Conservation (phyloP, 1,140 invertebrate genomes). For the Andrena cerasifolii region DNA sequence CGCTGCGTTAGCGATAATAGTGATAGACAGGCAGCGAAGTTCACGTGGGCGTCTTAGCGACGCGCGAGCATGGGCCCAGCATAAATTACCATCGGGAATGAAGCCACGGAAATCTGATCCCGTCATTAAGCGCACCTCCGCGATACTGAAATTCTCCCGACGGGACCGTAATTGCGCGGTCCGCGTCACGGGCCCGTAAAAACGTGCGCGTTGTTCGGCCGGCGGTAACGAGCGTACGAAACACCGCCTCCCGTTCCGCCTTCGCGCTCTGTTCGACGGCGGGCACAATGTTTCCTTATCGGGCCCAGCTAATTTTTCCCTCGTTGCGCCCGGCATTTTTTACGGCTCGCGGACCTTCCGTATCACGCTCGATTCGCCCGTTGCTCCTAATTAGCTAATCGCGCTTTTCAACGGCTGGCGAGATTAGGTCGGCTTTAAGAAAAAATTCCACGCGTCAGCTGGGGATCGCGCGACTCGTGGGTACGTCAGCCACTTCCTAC, state of each 20-base stretch:
- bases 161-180: constrained; percentile 49
- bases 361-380: neutral
- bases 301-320: constrained; percentile 14
- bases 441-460: neutral
- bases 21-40: constrained; percentile 66
- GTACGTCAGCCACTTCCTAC: constrained; percentile 3
- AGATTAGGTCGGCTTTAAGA: neutral
- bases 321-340: neutral
- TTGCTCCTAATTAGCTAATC: too few relatives aligned
- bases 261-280: neutral
- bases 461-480: too few relatives aligned
- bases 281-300: constrained; percentile 31
- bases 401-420: too few relatives aligned
- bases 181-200: constrained; percentile 36
- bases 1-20: constrained; percentile 64
- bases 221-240: constrained; percentile 23
- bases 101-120: constrained; percentile 63
- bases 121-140: constrained; percentile 63
- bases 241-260: neutral
- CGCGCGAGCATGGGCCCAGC: constrained; percentile 50
- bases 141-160: constrained; percentile 56
- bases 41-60: constrained; percentile 65
- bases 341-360: too few relatives aligned
- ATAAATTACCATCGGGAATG: constrained; percentile 67
- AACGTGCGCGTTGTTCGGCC: constrained; percentile 2